These are phyloP conservation scores for Charaxes varanes DNA, from an alignment of 1,140 invertebrate genomes.

Conservation along the genomic window DNA sequence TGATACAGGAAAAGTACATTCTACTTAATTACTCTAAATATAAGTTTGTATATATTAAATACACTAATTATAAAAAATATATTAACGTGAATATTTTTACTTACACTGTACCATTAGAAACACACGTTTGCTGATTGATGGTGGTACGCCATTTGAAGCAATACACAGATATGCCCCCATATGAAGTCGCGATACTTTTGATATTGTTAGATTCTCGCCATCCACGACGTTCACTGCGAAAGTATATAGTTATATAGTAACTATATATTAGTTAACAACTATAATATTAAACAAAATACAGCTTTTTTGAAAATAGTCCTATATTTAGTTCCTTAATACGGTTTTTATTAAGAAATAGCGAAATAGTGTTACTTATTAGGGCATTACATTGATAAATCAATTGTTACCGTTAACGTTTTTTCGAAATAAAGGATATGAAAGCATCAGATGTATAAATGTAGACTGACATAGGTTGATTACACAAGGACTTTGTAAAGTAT, in stretches of 20 bases:
- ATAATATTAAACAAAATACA: conserved; percentile 21
- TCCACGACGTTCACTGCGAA: conserved; percentile 88
- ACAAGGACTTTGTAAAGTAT: no score
- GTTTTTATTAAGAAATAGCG: no score
- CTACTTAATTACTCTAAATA: not conserved
- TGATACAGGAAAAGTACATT: no score
- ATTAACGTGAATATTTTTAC: conserved; percentile 56
- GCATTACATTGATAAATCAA: no score
- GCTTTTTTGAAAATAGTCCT: no score
- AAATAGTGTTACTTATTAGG: no score
- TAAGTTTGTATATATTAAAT: not conserved
- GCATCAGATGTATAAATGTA: no score
- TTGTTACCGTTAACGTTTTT: no score
- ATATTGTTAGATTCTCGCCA: conserved; percentile 88
- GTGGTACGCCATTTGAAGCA: conserved; percentile 89
- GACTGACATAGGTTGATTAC: no score
- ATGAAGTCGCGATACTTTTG: conserved; percentile 91
- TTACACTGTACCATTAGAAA: conserved; percentile 91
- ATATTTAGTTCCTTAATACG: no score
- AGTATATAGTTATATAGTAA: conserved; percentile 1
- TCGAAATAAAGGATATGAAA: no score
- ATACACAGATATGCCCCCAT: conserved; percentile 94
- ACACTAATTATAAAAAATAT: not conserved
- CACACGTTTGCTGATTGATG: conserved; percentile 89
- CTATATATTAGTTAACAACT: no score